phyloP scores from a whole-genome alignment of 2,888 invertebrate species.

The Philereme vetulata region DNA sequence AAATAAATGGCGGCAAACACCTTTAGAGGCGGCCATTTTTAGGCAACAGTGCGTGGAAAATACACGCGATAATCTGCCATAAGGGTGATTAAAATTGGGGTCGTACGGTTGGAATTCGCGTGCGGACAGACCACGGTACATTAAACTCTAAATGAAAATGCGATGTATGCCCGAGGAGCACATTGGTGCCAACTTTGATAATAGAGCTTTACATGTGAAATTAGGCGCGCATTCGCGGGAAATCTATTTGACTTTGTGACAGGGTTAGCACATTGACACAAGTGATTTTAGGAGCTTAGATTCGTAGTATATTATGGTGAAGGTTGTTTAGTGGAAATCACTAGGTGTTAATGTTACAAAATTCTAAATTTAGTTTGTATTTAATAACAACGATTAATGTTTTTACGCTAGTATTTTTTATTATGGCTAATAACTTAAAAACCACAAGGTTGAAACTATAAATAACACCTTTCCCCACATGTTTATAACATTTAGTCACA shows the following conservation, averaged over 20 bases:
- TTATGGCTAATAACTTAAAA: too few species aligned
- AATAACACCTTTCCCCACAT: too few species aligned
- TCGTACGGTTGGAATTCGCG: slow-evolving; percentile 35
- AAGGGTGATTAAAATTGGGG: slow-evolving; percentile 42
- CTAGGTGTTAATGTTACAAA: too few species aligned
- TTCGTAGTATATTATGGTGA: not conserved
- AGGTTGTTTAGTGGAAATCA: too few species aligned
- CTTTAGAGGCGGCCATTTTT: slow-evolving; percentile 28
- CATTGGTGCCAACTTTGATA: slow-evolving; percentile 37
- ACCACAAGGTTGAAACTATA: too few species aligned
- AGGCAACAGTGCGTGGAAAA: slow-evolving; percentile 40
- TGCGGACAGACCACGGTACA: slow-evolving; percentile 44
- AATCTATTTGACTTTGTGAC: slow-evolving; percentile 23
- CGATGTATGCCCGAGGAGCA: slow-evolving; percentile 35
- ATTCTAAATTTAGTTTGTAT: too few species aligned
- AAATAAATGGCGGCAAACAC: slow-evolving; percentile 22
- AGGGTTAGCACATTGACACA: slow-evolving; percentile 10
- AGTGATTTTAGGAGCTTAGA: slow-evolving; percentile 3
- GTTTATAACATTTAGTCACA: too few species aligned
- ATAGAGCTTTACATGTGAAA: slow-evolving; percentile 32
- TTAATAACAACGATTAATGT: too few species aligned
- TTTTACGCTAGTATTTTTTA: too few species aligned
- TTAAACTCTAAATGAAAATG: slow-evolving; percentile 50
- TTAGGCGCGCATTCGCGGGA: slow-evolving; percentile 26
- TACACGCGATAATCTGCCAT: slow-evolving; percentile 41